phyloP scores from a whole-genome alignment of 2,888 invertebrate species.

The Teleogryllus oceanicus region DNA sequence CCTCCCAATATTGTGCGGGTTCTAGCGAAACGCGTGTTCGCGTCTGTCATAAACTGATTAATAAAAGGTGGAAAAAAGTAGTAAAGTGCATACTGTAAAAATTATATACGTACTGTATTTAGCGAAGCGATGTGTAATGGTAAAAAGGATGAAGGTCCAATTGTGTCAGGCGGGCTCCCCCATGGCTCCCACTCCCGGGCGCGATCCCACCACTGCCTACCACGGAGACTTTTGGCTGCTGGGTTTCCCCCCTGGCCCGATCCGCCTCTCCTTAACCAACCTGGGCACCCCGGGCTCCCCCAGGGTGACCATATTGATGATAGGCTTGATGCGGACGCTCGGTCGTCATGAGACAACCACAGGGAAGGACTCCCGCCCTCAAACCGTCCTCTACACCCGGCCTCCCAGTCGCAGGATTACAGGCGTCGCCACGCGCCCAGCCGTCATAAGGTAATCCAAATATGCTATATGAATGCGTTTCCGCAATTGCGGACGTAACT shows the following conservation, averaged over 20 bases:
- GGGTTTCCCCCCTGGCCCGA: slow-evolving; percentile 80
- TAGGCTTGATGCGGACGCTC: slow-evolving; percentile 83
- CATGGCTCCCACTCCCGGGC: slow-evolving; percentile 90
- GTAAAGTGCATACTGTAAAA: no score
- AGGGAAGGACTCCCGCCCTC: slow-evolving; percentile 77
- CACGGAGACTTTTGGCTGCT: slow-evolving; percentile 99
- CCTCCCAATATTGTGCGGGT: no score
- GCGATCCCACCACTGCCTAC: slow-evolving; percentile 98
- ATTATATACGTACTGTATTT: no score
- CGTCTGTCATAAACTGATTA: no score
- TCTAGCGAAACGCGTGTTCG: no score
- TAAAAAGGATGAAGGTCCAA: slow-evolving; percentile 68
- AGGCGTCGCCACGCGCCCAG: slow-evolving; percentile 18
- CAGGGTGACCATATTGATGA: slow-evolving; percentile 91
- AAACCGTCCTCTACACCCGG: slow-evolving; percentile 70
- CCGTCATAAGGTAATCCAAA: neutral
- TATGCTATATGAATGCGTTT: no score
- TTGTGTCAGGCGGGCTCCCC: slow-evolving; percentile 79
- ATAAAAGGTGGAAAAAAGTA: no score
- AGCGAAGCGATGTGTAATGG: no score
- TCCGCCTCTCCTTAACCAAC: slow-evolving; percentile 81
- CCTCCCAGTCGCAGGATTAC: slow-evolving; percentile 7
- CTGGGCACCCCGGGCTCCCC: slow-evolving; percentile 81
- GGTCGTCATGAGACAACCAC: slow-evolving; percentile 40
- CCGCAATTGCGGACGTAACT: no score